phyloP scores from a whole-genome alignment of 2,888 invertebrate species.

The Lamellibrachia satsuma region DNA sequence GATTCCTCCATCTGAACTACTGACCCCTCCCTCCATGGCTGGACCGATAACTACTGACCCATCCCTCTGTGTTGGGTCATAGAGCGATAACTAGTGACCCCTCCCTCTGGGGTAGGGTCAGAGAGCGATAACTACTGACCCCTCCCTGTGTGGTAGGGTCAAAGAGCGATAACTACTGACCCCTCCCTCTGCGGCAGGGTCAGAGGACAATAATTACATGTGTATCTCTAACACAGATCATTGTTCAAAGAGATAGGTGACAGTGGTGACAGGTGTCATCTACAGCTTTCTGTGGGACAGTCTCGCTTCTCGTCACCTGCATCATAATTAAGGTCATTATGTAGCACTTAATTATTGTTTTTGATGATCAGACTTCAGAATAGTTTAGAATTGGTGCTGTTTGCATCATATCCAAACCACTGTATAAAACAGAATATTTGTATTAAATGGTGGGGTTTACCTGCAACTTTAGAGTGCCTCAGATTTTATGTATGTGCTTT shows the following conservation, averaged over 20 bases:
- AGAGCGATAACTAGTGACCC: neutral
- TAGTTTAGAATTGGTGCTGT: neutral
- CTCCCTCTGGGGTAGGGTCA: neutral
- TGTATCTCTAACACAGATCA: neutral
- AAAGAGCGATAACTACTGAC: neutral
- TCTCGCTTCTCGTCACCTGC: neutral
- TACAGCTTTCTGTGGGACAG: neutral
- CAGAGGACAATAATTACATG: neutral
- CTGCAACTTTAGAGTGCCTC: neutral
- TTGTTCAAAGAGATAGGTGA: neutral
- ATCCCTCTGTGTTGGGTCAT: neutral
- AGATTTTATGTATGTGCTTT: neutral
- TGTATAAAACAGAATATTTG: neutral
- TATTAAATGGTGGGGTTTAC: neutral
- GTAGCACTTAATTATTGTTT: neutral
- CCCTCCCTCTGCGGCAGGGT: neutral
- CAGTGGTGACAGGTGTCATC: neutral
- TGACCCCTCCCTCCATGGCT: neutral
- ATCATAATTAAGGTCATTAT: conserved; percentile 17
- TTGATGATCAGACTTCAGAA: neutral
- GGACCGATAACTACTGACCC: neutral
- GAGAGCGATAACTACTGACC: neutral
- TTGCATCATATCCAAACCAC: neutral
- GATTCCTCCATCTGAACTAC: neutral
- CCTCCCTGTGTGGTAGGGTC: neutral